These are phyloP conservation scores for Elysia chlorotica DNA, from an alignment of 1,140 invertebrate species.

Conservation along the genomic window DNA sequence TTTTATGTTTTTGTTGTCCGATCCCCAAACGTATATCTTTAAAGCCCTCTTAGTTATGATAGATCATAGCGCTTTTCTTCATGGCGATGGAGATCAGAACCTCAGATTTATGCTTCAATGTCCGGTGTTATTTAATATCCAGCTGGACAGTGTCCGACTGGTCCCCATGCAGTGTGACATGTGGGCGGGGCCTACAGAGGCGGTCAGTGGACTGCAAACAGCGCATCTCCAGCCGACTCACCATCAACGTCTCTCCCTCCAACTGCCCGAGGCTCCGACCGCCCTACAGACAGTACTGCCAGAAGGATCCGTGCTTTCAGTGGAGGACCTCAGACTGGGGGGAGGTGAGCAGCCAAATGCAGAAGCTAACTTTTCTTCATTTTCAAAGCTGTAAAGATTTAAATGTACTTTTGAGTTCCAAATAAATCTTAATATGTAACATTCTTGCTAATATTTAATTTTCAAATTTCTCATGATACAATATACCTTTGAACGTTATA, in stretches of 20 bases:
- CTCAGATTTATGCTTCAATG: neutral
- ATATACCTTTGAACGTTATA: too few species aligned
- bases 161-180: slow-evolving; percentile 63
- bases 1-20: neutral
- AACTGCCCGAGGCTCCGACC: slow-evolving; percentile 65
- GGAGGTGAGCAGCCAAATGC: neutral
- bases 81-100: neutral
- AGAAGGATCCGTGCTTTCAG: slow-evolving; percentile 69
- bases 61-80: neutral
- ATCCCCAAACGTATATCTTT: neutral
- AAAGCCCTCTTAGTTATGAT: too few species aligned
- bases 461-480: too few species aligned
- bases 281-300: slow-evolving; percentile 70
- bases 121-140: slow-evolving; percentile 23
- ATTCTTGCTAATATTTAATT: too few species aligned
- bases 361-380: neutral
- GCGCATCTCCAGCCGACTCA: slow-evolving; percentile 35
- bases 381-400: too few species aligned
- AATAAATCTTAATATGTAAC: too few species aligned
- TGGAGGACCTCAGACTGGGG: slow-evolving; percentile 75
- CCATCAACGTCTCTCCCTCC: slow-evolving; percentile 36
- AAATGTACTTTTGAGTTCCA: too few species aligned
- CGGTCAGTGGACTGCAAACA: slow-evolving; percentile 60
- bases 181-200: slow-evolving; percentile 64
- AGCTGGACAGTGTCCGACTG: slow-evolving; percentile 55